These are phyloP conservation scores for Aphaenogaster ashmeadi DNA, from an alignment of 1,140 invertebrate genomes.

Conservation along the genomic window DNA sequence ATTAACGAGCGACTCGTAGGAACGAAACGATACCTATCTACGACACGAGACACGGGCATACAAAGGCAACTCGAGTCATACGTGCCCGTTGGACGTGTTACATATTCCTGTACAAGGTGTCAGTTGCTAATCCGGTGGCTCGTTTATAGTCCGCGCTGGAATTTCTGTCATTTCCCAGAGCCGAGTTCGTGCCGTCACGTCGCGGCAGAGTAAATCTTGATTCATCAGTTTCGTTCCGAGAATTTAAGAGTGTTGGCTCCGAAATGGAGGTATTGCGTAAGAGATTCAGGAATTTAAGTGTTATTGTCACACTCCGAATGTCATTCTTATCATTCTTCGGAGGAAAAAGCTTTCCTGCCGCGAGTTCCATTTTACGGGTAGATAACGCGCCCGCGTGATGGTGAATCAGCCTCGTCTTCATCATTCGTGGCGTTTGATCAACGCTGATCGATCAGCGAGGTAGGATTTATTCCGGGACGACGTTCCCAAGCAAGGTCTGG, in stretches of 20 bases:
- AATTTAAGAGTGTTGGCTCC: background rate
- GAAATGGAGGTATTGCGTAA: background rate
- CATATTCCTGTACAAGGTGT: constrained; percentile 31
- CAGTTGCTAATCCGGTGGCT: constrained; percentile 32
- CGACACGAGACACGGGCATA: background rate
- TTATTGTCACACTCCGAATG: background rate
- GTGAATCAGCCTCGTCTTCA: background rate
- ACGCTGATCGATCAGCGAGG: background rate
- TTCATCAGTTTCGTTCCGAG: background rate
- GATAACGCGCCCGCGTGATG: background rate
- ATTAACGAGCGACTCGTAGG: constrained; percentile 26
- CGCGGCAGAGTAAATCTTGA: background rate
- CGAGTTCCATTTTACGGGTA: background rate
- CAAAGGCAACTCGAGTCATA: constrained; percentile 34
- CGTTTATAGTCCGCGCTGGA: background rate
- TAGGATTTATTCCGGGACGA: background rate
- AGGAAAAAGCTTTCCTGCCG: background rate
- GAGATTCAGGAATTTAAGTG: background rate
- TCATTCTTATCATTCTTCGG: background rate
- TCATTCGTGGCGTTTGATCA: background rate
- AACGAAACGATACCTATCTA: constrained; percentile 20
- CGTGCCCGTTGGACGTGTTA: background rate
- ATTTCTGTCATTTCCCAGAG: constrained; percentile 9
- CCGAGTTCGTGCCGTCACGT: background rate
- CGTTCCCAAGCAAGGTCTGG: background rate